These are phyloP conservation scores for Crocodylus rhombifer DNA, from an alignment of 2,797 vertebrate genomes.

Conservation along the genomic window DNA sequence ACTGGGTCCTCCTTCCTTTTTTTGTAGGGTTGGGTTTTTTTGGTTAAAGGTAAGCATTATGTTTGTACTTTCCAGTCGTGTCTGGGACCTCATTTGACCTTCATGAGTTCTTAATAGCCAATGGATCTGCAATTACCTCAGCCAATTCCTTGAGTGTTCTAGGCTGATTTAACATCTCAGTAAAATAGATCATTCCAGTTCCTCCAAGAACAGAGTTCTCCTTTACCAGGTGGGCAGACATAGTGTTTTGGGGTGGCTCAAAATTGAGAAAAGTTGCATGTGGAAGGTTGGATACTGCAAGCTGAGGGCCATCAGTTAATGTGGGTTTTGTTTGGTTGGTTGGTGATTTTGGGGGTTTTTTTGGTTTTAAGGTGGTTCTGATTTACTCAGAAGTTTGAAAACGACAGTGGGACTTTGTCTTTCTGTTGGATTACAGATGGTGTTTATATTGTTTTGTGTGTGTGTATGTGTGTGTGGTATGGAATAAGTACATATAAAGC, in stretches of 20 bases:
- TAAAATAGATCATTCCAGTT: not conserved
- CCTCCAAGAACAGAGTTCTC: not conserved
- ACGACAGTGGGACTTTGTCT: not conserved
- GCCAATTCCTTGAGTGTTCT: no score
- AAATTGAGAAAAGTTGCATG: not conserved
- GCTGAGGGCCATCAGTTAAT: not conserved
- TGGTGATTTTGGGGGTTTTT: not conserved
- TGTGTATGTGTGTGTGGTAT: not conserved
- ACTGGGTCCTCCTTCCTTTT: no score
- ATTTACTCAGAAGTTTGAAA: not conserved
- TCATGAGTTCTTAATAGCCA: no score
- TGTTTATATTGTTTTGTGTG: not conserved
- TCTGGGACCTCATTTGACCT: no score
- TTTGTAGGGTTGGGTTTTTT: no score
- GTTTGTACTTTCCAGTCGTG: no score
- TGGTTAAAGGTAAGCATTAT: no score
- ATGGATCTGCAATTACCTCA: no score
- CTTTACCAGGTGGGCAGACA: not conserved
- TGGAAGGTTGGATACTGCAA: slow-evolving; percentile 12
- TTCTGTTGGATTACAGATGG: not conserved
- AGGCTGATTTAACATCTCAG: accelerated
- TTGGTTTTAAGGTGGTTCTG: not conserved
- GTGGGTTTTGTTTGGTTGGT: not conserved
- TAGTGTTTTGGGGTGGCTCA: slow-evolving; percentile 23
- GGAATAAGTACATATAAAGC: no score